These are phyloP conservation scores for Syrrhaptes paradoxus DNA, from an alignment of 2,113 vertebrate species.

Conservation along the genomic window DNA sequence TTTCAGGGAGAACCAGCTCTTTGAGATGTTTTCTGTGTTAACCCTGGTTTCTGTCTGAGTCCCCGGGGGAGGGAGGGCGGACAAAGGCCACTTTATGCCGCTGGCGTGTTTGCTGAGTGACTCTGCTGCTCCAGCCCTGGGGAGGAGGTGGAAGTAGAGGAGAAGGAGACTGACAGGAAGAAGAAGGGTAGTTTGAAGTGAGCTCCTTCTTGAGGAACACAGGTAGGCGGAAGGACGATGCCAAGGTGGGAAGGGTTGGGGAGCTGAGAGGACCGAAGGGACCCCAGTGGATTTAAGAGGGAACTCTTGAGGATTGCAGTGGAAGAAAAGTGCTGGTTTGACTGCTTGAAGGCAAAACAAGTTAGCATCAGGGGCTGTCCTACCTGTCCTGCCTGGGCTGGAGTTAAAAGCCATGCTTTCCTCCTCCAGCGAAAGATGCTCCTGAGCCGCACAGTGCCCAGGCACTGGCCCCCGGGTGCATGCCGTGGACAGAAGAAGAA, in stretches of 20 bases:
- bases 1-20: neutral
- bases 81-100: constrained; percentile 20
- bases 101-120: neutral
- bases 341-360: neutral
- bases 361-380: neutral
- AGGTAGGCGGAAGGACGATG: neutral
- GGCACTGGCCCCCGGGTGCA: neutral
- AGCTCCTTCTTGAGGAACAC: neutral
- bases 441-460: accelerated
- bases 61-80: neutral
- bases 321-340: neutral
- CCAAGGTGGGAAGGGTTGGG: neutral
- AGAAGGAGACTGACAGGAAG: neutral
- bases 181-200: neutral
- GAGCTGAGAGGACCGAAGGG: neutral
- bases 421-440: neutral
- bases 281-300: neutral
- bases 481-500: neutral
- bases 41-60: neutral
- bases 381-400: neutral
- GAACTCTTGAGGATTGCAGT: neutral
- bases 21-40: neutral
- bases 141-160: neutral
- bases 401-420: neutral
- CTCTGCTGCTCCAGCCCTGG: neutral